These are phyloP conservation scores for Embiotoca jacksoni DNA, from an alignment of 2,113 vertebrate species.

Conservation along the genomic window DNA sequence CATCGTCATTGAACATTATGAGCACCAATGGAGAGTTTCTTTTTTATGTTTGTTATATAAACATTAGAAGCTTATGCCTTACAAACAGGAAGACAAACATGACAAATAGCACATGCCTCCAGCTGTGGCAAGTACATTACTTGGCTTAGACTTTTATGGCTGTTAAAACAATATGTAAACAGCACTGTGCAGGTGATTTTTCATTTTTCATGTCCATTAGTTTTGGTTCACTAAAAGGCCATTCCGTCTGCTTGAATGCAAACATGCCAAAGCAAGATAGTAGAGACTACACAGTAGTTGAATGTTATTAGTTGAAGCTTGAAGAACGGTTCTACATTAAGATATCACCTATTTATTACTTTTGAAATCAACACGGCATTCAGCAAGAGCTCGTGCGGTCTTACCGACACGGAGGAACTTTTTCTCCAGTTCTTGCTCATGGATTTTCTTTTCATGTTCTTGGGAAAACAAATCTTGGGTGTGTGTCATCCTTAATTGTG, in stretches of 20 bases:
- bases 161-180: background rate
- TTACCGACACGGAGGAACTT: constrained; percentile 68
- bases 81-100: background rate
- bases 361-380: constrained; percentile 68
- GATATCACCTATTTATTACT: constrained; percentile 29
- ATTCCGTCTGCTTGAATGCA: constrained; percentile 27
- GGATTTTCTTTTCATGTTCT: constrained; percentile 61
- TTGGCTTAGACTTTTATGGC: constrained; percentile 19
- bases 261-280: constrained; percentile 62
- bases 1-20: background rate
- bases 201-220: constrained; percentile 22
- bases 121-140: background rate
- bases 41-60: background rate
- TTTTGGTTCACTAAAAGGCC: constrained; percentile 23
- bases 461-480: constrained; percentile 51
- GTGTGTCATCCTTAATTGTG: constrained; percentile 24
- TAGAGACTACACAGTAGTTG: constrained; percentile 11
- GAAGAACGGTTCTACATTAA: constrained; percentile 20
- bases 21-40: background rate
- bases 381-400: constrained; percentile 60
- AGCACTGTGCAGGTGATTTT: background rate
- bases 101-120: constrained; percentile 2
- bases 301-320: constrained; percentile 59
- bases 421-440: constrained; percentile 43
- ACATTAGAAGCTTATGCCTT: background rate